phyloP scores from a whole-genome alignment of 2,113 vertebrate species.

The Crotophaga sulcirostris region DNA sequence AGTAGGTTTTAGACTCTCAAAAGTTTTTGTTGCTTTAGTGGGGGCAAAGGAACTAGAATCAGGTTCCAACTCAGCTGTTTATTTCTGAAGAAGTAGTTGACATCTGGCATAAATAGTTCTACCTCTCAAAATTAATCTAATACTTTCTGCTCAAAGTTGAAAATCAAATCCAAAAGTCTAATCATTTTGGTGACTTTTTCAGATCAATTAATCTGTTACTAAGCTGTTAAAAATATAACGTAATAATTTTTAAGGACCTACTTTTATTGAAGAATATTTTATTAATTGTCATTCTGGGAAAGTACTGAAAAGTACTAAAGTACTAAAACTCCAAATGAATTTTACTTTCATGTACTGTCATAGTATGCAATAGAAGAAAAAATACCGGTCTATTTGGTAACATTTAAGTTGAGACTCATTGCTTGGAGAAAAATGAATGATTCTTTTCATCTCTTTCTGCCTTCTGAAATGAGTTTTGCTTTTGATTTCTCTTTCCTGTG shows the following conservation, averaged over 20 bases:
- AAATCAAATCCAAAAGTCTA: background rate
- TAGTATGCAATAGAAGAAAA: background rate
- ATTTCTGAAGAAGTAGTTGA: background rate
- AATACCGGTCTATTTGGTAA: background rate
- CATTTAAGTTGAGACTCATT: background rate
- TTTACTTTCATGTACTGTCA: background rate
- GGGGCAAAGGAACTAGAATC: background rate
- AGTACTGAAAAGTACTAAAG: too few relatives aligned
- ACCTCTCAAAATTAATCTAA: background rate
- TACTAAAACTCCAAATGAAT: background rate
- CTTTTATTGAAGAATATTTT: background rate
- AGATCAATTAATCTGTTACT: background rate
- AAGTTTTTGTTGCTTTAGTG: background rate
- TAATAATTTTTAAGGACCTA: background rate
- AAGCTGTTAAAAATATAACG: background rate
- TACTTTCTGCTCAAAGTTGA: background rate
- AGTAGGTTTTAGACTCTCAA: background rate
- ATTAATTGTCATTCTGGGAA: background rate
- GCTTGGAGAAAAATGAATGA: background rate
- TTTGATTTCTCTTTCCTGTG: background rate
- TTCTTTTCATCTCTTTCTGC: too few relatives aligned
- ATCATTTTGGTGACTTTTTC: background rate
- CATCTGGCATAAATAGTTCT: background rate
- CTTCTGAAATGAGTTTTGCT: rapidly evolving
- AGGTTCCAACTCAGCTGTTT: rapidly evolving